phyloP scores from a whole-genome alignment of 1,140 invertebrate species.

The Trypoxylus dichotomus region DNA sequence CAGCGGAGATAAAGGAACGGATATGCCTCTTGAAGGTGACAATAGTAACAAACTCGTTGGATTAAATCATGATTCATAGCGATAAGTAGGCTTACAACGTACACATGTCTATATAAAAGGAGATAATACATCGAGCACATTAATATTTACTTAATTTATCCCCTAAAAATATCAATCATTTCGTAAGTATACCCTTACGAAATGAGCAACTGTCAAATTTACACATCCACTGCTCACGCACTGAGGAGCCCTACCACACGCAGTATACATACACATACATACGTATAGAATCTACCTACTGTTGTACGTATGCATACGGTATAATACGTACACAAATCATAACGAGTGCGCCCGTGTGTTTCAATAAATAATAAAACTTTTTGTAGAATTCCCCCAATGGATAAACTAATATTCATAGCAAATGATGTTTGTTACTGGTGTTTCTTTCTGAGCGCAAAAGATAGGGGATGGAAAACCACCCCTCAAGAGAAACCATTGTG shows the following conservation, averaged over 20 bases:
- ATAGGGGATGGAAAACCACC: slow-evolving; percentile 15
- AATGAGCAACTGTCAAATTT: slow-evolving; percentile 19
- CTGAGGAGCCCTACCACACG: neutral
- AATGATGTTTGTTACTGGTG: slow-evolving; percentile 28
- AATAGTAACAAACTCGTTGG: too few species aligned
- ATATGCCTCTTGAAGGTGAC: too few species aligned
- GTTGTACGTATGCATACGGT: neutral
- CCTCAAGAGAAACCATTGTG: slow-evolving; percentile 16
- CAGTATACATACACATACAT: neutral
- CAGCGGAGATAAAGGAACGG: too few species aligned
- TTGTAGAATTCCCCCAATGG: slow-evolving; percentile 15
- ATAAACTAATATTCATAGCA: slow-evolving; percentile 27
- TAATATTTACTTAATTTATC: slow-evolving; percentile 23
- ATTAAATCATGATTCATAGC: too few species aligned
- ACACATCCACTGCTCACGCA: neutral
- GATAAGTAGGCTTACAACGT: too few species aligned
- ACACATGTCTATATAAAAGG: neutral
- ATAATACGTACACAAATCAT: slow-evolving; percentile 11
- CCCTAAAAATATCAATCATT: slow-evolving; percentile 22
- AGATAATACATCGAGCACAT: neutral
- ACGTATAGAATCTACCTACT: neutral
- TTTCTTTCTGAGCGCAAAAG: slow-evolving; percentile 10
- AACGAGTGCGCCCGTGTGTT: neutral
- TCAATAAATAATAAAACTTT: slow-evolving; percentile 25
- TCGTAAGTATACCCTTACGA: neutral